These are phyloP conservation scores for Drosophila differens DNA, from an alignment of 2,888 invertebrate species.

Conservation along the genomic window DNA sequence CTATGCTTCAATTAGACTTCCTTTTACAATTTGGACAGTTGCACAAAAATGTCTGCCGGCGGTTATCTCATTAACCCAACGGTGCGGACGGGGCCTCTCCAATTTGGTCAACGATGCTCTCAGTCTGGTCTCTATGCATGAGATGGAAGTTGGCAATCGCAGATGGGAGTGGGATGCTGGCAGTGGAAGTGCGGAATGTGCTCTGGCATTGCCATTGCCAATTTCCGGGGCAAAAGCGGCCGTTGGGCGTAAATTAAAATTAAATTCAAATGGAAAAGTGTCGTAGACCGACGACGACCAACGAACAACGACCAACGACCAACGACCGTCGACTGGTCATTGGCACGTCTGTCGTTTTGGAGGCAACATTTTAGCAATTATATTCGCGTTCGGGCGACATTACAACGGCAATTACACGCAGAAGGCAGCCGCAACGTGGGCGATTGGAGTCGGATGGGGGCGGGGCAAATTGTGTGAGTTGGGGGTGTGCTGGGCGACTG, in stretches of 20 bases:
- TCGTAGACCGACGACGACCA: conserved; percentile 46
- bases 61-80: conserved; percentile 67
- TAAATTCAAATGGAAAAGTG: conserved; percentile 82
- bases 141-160: not conserved
- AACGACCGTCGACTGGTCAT: conserved; percentile 51
- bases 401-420: conserved; percentile 81
- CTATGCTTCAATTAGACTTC: conserved; percentile 71
- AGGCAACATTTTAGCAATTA: conserved; percentile 81
- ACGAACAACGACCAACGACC: conserved; percentile 11
- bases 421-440: conserved; percentile 65
- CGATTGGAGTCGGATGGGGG: conserved; percentile 1
- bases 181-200: conserved; percentile 28
- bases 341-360: conserved; percentile 67
- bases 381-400: conserved; percentile 81
- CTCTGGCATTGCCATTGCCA: conserved; percentile 67
- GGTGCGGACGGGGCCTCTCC: conserved; percentile 62
- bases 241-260: conserved; percentile 81
- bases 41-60: conserved; percentile 65
- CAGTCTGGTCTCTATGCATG: not conserved
- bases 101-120: conserved; percentile 40
- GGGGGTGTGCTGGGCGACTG: not conserved
- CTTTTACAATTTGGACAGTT: conserved; percentile 61
- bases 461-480: not conserved
- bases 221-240: conserved; percentile 69
- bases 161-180: not conserved